These are phyloP conservation scores for Oxyura jamaicensis DNA, from an alignment of 2,113 vertebrate genomes.

Conservation along the genomic window DNA sequence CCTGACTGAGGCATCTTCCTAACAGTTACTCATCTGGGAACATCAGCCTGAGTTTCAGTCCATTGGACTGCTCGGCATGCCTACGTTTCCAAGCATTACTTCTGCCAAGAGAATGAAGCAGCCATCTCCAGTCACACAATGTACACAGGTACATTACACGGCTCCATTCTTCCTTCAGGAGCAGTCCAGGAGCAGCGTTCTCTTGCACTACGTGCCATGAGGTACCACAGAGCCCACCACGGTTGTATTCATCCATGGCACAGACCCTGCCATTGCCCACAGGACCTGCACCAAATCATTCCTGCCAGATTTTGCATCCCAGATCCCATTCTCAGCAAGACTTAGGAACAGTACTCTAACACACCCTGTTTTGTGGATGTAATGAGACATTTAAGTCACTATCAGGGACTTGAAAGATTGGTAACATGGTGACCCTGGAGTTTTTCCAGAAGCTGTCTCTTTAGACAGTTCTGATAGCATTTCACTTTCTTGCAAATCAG, in stretches of 20 bases:
- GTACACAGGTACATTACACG: accelerated
- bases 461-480: neutral
- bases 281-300: neutral
- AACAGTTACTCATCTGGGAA: neutral
- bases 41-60: neutral
- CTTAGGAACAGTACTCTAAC: neutral
- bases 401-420: neutral
- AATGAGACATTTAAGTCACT: neutral
- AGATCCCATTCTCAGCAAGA: neutral
- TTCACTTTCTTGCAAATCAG: neutral
- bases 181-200: neutral
- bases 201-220: neutral
- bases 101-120: neutral
- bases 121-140: neutral
- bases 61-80: neutral
- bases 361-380: neutral
- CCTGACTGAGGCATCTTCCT: neutral
- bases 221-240: neutral
- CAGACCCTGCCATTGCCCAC: neutral
- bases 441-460: neutral
- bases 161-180: neutral
- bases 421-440: neutral
- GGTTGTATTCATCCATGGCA: neutral
- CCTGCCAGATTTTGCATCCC: neutral
- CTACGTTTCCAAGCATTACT: neutral